These are phyloP conservation scores for Megaceryle maxima DNA, from an alignment of 2,113 vertebrate genomes.

Conservation along the genomic window DNA sequence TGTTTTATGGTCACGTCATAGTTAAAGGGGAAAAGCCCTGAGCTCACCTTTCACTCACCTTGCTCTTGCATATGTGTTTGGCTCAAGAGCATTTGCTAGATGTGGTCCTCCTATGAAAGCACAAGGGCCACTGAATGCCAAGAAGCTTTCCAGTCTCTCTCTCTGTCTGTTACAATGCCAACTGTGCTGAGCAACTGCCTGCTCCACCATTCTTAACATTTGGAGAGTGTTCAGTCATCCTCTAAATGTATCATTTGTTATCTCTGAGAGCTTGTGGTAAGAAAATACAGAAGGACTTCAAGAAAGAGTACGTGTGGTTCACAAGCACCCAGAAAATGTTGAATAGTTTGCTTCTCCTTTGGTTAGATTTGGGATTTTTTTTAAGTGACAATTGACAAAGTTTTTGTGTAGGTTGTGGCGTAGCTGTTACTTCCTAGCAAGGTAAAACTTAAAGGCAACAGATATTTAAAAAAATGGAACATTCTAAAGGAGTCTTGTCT, in stretches of 20 bases:
- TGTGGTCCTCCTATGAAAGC: neutral
- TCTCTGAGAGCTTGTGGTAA: neutral
- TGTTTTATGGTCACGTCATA: neutral
- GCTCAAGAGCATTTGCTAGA: neutral
- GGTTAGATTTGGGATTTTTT: neutral
- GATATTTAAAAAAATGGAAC: neutral
- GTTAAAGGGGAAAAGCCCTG: neutral
- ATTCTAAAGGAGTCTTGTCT: neutral
- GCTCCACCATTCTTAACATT: neutral
- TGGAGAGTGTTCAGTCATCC: neutral
- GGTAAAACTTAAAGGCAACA: neutral
- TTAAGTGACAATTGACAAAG: neutral
- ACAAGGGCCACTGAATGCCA: neutral
- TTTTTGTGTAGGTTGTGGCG: neutral
- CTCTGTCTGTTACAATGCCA: neutral
- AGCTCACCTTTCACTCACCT: neutral
- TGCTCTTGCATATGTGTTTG: rapidly evolving
- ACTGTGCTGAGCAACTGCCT: neutral
- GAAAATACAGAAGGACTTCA: neutral
- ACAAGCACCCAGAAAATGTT: neutral
- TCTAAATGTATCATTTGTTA: neutral
- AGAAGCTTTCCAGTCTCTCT: neutral
- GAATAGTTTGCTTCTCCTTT: neutral
- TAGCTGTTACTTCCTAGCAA: neutral
- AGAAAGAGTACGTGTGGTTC: neutral